Evolutionary conservation across 1,140 invertebrate species (phyloP), one percentile per base, ranked within the genome.

Genomic region (Stratiolaelaps scimitus): DNA sequence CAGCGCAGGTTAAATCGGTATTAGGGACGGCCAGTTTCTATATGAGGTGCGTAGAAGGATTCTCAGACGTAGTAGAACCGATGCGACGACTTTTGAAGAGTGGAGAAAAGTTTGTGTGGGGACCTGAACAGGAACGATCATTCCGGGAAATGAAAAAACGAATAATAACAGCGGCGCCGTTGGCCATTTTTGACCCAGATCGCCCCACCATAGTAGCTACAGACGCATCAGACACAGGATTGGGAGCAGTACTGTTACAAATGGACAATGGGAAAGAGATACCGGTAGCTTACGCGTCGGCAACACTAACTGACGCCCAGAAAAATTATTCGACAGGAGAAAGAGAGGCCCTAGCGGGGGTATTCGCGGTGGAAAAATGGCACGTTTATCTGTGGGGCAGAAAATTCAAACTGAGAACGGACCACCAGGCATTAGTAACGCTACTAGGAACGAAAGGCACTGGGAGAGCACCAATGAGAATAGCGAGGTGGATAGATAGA

Each of bases 311-410:
- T 15, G 71, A 72, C 47, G 74, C 74, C 44, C 69, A 83, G 40
- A 75, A 77, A 0, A 68, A 73, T 7, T 78, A 76, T 64, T 71
- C 74, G 4, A 69, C 76, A 1, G 70, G 73, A 1, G 74, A 76
- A 65, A 69, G 83, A 15, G 78, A 81, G 69, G 81, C 78, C 7
- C 81, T 48, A 15, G 47, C 47, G 15, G 20, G 47, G 20, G 47
- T 48, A 4, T 48, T 48, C 47, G 47, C 47, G n/a, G n/a, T n/a
- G n/a, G n/a, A n/a, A n/a, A n/a, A n/a, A n/a, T n/a, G n/a, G n/a
- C n/a, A n/a, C n/a, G n/a, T n/a, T n/a, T n/a, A n/a, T n/a, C n/a
- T n/a, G n/a, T n/a, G n/a, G n/a, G n/a, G n/a, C n/a, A n/a, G 5
- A 15, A 48, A 26, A 15, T 48, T 48, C 47, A 4, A 15, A 26